Percentiles rank a stretch among this genome's conserved stretches.
Evolutionary conservation across 2,888 invertebrate species (phyloP).

Genomic region (Synanthedon tipuliformis): DNA sequence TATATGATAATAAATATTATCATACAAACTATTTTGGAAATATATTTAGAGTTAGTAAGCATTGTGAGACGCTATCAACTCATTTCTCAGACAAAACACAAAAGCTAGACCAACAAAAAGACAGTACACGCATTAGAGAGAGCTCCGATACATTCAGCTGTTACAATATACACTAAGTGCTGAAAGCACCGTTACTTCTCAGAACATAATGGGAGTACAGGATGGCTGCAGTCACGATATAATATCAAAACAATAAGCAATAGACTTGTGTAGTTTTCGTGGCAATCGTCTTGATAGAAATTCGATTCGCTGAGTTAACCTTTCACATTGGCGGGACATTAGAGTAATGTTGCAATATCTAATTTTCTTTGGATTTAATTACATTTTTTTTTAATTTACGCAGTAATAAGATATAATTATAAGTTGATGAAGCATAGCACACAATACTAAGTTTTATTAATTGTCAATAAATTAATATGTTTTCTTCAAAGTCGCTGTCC

Average conservation of each 20-base stretch:
- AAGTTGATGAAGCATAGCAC: no score
- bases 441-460: no score
- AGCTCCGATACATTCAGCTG: conserved; percentile 10
- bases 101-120: conserved; percentile 5
- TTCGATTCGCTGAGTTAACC: not conserved
- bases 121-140: conserved; percentile 1
- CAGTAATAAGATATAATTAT: no score
- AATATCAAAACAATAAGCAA: not conserved
- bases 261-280: not conserved
- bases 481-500: no score
- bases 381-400: no score
- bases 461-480: no score
- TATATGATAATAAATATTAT: no score
- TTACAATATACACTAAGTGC: conserved; percentile 14
- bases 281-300: not conserved
- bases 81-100: not conserved
- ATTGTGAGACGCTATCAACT: not conserved
- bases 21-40: no score
- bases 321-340: not conserved
- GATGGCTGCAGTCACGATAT: not conserved
- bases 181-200: conserved; percentile 15
- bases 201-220: conserved; percentile 7
- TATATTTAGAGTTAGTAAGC: no score
- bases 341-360: no score
- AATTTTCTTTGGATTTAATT: no score